Conservation (phyloP, 2,113 vertebrate genomes). For the Cygnus buccinator region DNA sequence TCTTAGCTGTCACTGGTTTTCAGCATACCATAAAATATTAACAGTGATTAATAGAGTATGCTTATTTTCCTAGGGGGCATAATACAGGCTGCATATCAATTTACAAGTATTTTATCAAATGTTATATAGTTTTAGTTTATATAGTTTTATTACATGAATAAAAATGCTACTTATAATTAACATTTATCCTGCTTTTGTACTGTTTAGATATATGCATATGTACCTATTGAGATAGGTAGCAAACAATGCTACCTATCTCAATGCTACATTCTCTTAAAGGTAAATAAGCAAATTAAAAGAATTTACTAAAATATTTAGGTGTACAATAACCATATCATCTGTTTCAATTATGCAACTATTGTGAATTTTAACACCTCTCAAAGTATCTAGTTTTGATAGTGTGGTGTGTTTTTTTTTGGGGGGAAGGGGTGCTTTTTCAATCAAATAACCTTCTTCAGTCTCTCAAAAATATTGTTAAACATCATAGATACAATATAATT, state of each 20-base stretch:
- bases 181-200: not conserved
- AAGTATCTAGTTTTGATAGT: not conserved
- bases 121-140: not conserved
- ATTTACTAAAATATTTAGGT: not conserved
- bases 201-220: not conserved
- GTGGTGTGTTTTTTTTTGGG: too few species aligned
- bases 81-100: not conserved
- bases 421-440: not conserved
- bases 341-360: not conserved
- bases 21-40: slow-evolving; percentile 7
- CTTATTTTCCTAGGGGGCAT: not conserved
- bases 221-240: not conserved
- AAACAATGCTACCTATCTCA: not conserved
- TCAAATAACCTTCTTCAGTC: not conserved
- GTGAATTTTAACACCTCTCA: not conserved
- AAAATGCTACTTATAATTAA: not conserved
- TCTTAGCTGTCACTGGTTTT: not conserved
- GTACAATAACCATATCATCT: not conserved
- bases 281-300: not conserved
- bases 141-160: not conserved
- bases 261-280: not conserved
- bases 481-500: not conserved
- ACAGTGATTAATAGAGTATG: not conserved
- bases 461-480: not conserved
- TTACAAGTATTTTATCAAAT: not conserved